These are phyloP conservation scores for Oasisia sp. DNA, from an alignment of 2,888 invertebrate genomes.

Conservation along the genomic window DNA sequence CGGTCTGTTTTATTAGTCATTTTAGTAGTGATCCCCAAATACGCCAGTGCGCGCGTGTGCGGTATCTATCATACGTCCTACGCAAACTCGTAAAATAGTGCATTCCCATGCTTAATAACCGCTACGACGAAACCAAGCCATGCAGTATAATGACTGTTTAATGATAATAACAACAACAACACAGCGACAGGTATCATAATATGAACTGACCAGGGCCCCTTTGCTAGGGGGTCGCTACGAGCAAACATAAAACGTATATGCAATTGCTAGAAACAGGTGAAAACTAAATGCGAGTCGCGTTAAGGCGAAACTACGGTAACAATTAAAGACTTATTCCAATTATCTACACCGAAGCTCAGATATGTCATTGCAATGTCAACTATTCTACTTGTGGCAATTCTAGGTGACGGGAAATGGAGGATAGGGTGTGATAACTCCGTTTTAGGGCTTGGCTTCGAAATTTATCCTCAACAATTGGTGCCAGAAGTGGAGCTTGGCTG, in stretches of 20 bases:
- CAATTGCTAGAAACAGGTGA: neutral
- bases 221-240: constrained; percentile 13
- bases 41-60: neutral
- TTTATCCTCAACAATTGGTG: neutral
- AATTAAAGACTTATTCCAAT: neutral
- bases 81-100: neutral
- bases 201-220: neutral
- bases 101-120: neutral
- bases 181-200: neutral
- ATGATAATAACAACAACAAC: neutral
- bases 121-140: neutral
- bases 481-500: neutral
- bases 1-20: too few species aligned
- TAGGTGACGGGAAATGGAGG: neutral
- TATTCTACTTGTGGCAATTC: neutral
- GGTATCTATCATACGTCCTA: neutral
- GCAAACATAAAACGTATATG: neutral
- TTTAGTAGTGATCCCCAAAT: neutral
- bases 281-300: neutral
- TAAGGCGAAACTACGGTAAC: neutral
- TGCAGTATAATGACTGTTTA: neutral
- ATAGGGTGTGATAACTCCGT: neutral
- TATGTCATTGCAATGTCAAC: neutral
- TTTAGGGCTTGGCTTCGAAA: neutral
- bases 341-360: neutral